Base-by-base conservation (phyloP, 1,140 invertebrate species). In the Aphelenchoides besseyi region DNA sequence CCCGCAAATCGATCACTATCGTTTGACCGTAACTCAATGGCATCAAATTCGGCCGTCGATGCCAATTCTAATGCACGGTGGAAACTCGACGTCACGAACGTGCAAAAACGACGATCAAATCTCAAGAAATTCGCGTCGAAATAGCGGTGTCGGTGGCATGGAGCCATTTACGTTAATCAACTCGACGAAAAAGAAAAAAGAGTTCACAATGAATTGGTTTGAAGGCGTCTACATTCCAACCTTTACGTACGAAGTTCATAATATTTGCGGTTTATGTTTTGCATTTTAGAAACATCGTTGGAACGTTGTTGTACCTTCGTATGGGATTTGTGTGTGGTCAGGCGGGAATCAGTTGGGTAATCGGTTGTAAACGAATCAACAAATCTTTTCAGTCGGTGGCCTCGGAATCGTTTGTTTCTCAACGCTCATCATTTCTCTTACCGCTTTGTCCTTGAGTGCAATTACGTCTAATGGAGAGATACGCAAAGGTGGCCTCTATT, bases 391-490 rank as follows among this genome's bases (percentile, higher is more conserved):
- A 71, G 85, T 85, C 2, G 73, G 87, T n/a, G 85, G 86, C 0
- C 68, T 85, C 18, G 52, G 85, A 2, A 94, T 97, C 80, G 93
- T 97, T 70, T 89, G 88, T 9, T 89, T 97, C 82, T 94, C 94
- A 3, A 90, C 92, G 8, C 80, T 91, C 2, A 93, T 98, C 36
- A 97, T 94, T 78, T 89, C 92, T 72, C 91, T 97, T 75, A 98
- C 96, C 3, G 92, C 95, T 0, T 88, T 97, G 18, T 97, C 94
- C 29, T 90, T 97, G 86, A 95, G 93, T 72, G 95, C 95, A 70
- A 97, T 98, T 79, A 93, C 93, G 83, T 98, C 95, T 73, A 98
- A 98, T 87, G 95, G 95, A 69, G 92, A 96, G 88, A 94, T 98
- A 59, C 95, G 95, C 90, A 95, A 94, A 89, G 95, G 94, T 92